Evolutionary conservation across 2,888 invertebrate genomes (phyloP).

Genomic region (Sarcophaga caerulescens): DNA sequence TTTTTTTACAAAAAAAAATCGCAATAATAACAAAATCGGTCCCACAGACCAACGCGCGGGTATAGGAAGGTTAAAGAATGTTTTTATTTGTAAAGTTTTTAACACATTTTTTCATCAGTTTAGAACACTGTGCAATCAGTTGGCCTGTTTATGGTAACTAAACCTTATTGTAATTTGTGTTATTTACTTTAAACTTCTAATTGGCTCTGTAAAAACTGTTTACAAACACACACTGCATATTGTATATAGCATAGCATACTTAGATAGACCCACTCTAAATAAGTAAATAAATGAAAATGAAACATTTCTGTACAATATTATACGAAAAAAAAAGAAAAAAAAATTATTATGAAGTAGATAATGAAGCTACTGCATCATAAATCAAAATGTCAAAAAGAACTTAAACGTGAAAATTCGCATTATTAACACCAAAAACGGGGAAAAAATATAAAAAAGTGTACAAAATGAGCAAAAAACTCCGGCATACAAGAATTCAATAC

Average conservation of each 20-base stretch:
- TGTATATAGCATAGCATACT: not conserved
- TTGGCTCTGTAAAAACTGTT: constrained; percentile 47
- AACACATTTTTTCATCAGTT: too few species aligned
- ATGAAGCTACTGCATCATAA: constrained; percentile 71
- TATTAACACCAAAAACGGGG: constrained; percentile 66
- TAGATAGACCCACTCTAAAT: not conserved
- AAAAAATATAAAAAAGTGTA: not conserved
- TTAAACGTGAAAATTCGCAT: constrained; percentile 70
- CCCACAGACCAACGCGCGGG: too few species aligned
- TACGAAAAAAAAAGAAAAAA: not conserved
- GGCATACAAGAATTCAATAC: not conserved
- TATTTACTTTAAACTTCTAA: constrained; percentile 68
- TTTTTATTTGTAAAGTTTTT: too few species aligned
- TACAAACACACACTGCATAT: not conserved
- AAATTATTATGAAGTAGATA: constrained; percentile 69
- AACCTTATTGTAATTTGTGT: constrained; percentile 58
- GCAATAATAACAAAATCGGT: too few species aligned
- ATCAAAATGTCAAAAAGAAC: constrained; percentile 71
- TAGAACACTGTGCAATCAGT: constrained; percentile 24
- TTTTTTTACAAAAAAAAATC: too few species aligned
- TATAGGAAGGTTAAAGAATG: too few species aligned
- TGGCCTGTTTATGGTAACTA: constrained; percentile 9
- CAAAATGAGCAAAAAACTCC: constrained; percentile 57
- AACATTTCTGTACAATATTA: not conserved
- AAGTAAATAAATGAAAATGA: not conserved